phyloP scores from a whole-genome alignment of 2,797 vertebrate genomes.

The Rhynchotus rufescens region DNA sequence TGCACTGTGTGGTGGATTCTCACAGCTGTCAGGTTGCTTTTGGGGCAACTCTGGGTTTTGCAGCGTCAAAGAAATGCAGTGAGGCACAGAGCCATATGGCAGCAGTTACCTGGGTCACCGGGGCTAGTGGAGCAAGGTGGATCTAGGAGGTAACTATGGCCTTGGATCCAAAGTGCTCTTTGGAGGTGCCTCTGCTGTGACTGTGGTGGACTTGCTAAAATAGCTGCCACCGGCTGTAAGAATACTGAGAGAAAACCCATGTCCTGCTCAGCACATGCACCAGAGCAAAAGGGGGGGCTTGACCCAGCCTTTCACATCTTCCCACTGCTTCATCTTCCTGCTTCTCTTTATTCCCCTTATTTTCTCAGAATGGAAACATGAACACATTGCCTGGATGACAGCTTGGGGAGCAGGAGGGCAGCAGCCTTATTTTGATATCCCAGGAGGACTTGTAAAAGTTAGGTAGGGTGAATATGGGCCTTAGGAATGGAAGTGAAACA shows the following conservation, averaged over 20 bases:
- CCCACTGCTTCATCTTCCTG: not conserved
- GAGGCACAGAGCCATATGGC: not conserved
- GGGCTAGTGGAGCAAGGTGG: not conserved
- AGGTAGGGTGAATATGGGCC: not conserved
- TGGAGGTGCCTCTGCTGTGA: not conserved
- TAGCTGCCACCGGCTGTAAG: not conserved
- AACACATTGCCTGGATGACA: not conserved
- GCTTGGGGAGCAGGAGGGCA: not conserved
- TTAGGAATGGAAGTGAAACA: not conserved
- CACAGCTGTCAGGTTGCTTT: not conserved
- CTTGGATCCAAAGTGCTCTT: not conserved
- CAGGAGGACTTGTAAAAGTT: not conserved
- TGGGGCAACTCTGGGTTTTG: not conserved
- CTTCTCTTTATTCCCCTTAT: not conserved
- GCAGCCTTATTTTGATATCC: not conserved
- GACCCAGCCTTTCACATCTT: not conserved
- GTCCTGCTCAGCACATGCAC: not conserved
- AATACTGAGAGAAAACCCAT: not conserved
- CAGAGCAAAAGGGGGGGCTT: not conserved
- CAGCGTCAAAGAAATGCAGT: not conserved
- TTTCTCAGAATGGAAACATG: not conserved
- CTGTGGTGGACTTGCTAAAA: not conserved
- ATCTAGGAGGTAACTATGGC: not conserved
- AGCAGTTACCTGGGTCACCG: not conserved
- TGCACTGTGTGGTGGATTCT: rapidly evolving